Percentiles rank a stretch among this genome's conserved stretches.
Conservation (phyloP, 1,140 invertebrate species). For the Cardiocondyla obscurior region DNA sequence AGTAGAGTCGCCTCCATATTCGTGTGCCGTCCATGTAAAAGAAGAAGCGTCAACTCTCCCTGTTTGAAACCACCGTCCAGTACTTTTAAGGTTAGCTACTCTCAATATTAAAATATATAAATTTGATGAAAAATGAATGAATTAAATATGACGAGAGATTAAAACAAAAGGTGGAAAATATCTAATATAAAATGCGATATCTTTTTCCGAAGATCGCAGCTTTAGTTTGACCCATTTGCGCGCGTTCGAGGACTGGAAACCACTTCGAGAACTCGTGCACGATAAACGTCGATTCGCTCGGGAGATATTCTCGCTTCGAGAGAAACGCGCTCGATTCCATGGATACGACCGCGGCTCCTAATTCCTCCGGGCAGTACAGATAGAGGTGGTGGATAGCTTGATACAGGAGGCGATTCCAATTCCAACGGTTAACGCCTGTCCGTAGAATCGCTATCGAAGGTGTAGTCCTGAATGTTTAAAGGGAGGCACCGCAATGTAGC, state of each 20-base stretch:
- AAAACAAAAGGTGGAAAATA: too few relatives aligned
- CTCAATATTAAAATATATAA: too few relatives aligned
- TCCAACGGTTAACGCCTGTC: slow-evolving; percentile 63
- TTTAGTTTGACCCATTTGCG: slow-evolving; percentile 9
- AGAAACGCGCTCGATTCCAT: slow-evolving; percentile 63
- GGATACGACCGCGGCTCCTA: slow-evolving; percentile 63
- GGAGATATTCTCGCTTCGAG: slow-evolving; percentile 65
- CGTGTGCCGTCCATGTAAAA: too few relatives aligned
- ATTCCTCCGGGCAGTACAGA: slow-evolving; percentile 55
- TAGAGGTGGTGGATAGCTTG: slow-evolving; percentile 20
- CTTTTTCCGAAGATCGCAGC: not conserved
- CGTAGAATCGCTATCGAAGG: slow-evolving; percentile 40
- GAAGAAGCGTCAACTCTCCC: too few relatives aligned
- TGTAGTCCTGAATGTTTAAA: slow-evolving; percentile 63
- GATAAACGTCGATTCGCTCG: slow-evolving; percentile 58
- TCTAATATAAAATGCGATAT: not conserved
- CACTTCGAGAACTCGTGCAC: slow-evolving; percentile 33
- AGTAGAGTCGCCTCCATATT: too few relatives aligned
- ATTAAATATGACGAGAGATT: too few relatives aligned
- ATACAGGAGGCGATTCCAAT: slow-evolving; percentile 64
- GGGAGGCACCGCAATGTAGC: slow-evolving; percentile 47
- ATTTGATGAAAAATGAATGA: too few relatives aligned
- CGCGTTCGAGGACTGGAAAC: slow-evolving; percentile 45
- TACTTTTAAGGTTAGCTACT: too few relatives aligned
- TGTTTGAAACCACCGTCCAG: too few relatives aligned